A percentile compares a stretch with the other conserved stretches of the same genome.
Conservation (phyloP, 1,140 invertebrate species). For the Caerostris darwini region DNA sequence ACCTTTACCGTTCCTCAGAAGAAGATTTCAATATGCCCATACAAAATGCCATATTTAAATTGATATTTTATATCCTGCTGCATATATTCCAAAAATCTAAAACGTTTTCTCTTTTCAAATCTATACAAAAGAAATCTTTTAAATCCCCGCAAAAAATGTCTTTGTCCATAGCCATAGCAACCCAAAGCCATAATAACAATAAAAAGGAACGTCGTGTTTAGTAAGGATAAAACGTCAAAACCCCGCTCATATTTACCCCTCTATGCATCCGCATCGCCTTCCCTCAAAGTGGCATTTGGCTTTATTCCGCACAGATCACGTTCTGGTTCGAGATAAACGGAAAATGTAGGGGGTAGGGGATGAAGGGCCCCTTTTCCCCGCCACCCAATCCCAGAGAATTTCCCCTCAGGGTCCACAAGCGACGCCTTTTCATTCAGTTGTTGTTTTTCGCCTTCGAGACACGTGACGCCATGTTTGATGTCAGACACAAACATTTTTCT, state of each 20-base stretch:
- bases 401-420: background rate
- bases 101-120: background rate
- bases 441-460: background rate
- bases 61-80: too few species aligned
- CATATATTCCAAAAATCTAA: too few species aligned
- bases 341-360: too few species aligned
- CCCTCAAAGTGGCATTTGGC: background rate
- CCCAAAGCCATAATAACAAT: background rate
- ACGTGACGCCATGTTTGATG: conserved; percentile 7
- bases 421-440: background rate
- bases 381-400: background rate
- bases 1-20: too few species aligned
- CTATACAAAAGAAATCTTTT: background rate
- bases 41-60: too few species aligned
- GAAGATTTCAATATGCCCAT: too few species aligned
- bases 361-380: background rate
- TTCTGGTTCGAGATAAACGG: background rate
- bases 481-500: background rate
- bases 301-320: conserved; percentile 18
- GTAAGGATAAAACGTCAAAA: background rate
- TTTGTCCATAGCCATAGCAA: background rate
- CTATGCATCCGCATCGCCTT: background rate
- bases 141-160: background rate
- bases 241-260: background rate
- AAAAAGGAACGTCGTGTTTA: background rate